A percentile compares a stretch with the other conserved stretches of the same genome.
Conservation (phyloP, 2,113 vertebrate genomes). For the Bufo gargarizans region DNA sequence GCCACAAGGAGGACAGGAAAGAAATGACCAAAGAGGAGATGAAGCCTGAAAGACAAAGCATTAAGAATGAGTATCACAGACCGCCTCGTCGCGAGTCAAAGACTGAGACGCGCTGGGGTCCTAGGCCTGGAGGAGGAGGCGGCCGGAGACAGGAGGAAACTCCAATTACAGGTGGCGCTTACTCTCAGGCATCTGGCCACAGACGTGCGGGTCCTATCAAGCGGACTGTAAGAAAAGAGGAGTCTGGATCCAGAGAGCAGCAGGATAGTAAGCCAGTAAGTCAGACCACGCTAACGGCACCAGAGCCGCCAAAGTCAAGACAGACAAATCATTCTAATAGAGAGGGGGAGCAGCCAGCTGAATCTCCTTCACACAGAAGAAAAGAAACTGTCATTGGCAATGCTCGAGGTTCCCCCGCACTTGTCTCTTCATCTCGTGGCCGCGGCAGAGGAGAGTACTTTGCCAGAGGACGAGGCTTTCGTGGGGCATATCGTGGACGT, state of each 20-base stretch:
- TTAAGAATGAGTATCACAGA: constrained; percentile 57
- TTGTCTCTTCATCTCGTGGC: constrained; percentile 62
- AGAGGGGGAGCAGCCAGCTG: constrained; percentile 56
- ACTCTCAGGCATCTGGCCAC: constrained; percentile 50
- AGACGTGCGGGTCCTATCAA: constrained; percentile 84
- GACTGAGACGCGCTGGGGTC: constrained; percentile 91
- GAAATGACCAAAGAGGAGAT: constrained; percentile 60
- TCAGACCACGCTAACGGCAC: background rate
- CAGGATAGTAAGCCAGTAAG: constrained; percentile 63
- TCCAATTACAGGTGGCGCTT: constrained; percentile 27
- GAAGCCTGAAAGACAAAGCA: constrained; percentile 58
- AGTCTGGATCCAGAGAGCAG: constrained; percentile 66
- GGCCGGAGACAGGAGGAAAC: constrained; percentile 69
- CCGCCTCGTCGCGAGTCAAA: constrained; percentile 81
- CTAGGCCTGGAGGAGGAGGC: constrained; percentile 84
- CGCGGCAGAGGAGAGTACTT: constrained; percentile 80
- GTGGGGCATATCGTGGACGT: constrained; percentile 73
- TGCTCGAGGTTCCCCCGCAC: constrained; percentile 52
- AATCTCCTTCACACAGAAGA: constrained; percentile 65
- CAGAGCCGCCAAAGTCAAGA: constrained; percentile 28
- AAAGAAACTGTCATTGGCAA: constrained; percentile 45
- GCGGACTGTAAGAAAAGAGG: constrained; percentile 75
- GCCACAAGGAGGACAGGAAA: constrained; percentile 47
- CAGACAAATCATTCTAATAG: constrained; percentile 46
- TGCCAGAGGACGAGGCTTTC: constrained; percentile 80